These are phyloP conservation scores for Lagocephalus sceleratus DNA, from an alignment of 2,797 vertebrate species.

Conservation along the genomic window DNA sequence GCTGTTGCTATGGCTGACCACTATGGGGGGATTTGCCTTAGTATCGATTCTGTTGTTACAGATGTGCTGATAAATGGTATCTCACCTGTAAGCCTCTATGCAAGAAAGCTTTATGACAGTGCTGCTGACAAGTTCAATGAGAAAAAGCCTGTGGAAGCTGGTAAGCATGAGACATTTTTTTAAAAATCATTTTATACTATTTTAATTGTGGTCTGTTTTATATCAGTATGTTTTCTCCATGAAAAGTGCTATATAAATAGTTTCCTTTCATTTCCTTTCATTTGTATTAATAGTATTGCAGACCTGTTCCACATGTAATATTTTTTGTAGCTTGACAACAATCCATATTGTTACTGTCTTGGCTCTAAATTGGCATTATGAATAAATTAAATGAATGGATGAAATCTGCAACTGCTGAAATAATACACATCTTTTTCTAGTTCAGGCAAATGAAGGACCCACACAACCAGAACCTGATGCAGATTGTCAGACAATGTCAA, in stretches of 20 bases:
- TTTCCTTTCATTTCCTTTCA: too few species aligned
- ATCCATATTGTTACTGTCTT: too few species aligned
- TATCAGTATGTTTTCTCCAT: too few species aligned
- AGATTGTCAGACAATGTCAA: background rate
- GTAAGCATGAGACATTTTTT: conserved; percentile 73
- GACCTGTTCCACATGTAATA: too few species aligned
- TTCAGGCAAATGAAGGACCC: conserved; percentile 11
- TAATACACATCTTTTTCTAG: conserved; percentile 22
- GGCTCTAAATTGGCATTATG: background rate
- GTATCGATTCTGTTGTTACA: conserved; percentile 77
- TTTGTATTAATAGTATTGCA: too few species aligned
- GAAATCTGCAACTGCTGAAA: background rate
- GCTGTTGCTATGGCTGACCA: conserved; percentile 72
- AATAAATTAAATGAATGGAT: background rate
- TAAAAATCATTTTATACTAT: background rate
- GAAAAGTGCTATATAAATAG: too few species aligned
- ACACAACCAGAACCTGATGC: background rate
- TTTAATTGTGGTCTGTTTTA: too few species aligned
- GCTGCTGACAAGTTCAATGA: conserved; percentile 64
- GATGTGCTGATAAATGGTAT: conserved; percentile 73
- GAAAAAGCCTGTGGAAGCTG: conserved; percentile 56
- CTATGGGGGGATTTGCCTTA: conserved; percentile 76
- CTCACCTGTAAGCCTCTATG: conserved; percentile 63
- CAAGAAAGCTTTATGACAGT: conserved; percentile 74
- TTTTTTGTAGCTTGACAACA: too few species aligned